Conservation (phyloP, 2,797 vertebrate genomes). For the Hoplostethus atlanticus region DNA sequence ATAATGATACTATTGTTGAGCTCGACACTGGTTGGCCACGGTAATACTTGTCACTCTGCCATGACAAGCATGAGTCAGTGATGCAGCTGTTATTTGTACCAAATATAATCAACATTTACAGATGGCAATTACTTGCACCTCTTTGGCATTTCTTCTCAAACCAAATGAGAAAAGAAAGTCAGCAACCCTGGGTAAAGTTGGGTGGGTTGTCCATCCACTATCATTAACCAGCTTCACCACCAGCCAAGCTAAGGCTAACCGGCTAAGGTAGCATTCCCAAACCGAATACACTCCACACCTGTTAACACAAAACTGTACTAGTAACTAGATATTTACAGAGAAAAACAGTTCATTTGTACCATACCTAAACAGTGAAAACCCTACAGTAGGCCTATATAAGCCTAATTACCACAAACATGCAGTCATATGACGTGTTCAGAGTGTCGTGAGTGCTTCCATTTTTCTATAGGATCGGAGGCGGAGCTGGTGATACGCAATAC, state of each 20-base stretch:
- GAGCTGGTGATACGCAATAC: too few relatives aligned
- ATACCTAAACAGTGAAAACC: too few relatives aligned
- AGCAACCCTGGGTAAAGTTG: not conserved
- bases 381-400: too few relatives aligned
- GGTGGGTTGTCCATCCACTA: not conserved
- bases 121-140: too few relatives aligned
- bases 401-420: too few relatives aligned
- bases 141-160: too few relatives aligned
- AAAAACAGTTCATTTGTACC: conserved; percentile 8
- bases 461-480: too few relatives aligned
- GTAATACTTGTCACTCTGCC: not conserved
- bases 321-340: conserved; percentile 3
- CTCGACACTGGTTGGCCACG: not conserved
- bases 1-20: too few relatives aligned
- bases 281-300: too few relatives aligned
- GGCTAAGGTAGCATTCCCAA: too few relatives aligned
- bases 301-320: not conserved
- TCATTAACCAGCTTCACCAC: not conserved
- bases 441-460: too few relatives aligned
- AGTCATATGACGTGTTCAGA: too few relatives aligned
- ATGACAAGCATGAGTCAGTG: not conserved
- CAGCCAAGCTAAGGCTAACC: not conserved
- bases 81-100: not conserved
- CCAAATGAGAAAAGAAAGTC: not conserved
- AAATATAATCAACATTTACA: not conserved